These are phyloP conservation scores for Drosophila mimetica DNA, from an alignment of 2,888 invertebrate species.

Conservation along the genomic window DNA sequence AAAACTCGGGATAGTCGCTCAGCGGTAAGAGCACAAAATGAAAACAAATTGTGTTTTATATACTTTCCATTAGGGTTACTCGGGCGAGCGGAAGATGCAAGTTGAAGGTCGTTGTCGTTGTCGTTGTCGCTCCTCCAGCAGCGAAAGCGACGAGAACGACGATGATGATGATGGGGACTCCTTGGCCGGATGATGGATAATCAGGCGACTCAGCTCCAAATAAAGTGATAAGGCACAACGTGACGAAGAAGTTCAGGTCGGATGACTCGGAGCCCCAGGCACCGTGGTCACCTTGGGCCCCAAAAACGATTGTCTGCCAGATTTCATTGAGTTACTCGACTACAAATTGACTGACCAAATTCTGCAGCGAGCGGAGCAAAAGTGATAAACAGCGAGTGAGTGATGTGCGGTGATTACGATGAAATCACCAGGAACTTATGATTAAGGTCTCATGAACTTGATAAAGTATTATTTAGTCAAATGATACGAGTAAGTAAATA, in stretches of 20 bases:
- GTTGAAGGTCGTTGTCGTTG: conserved; percentile 23
- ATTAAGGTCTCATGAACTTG: not conserved
- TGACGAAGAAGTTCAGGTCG: conserved; percentile 23
- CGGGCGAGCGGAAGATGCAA: conserved; percentile 10
- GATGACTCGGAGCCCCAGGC: conserved; percentile 11
- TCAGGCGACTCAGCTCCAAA: conserved; percentile 33
- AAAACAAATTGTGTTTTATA: conserved; percentile 69
- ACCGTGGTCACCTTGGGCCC: conserved; percentile 5
- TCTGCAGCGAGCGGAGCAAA: not conserved
- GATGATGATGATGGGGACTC: conserved; percentile 14
- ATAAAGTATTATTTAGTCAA: not conserved
- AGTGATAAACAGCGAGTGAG: not conserved
- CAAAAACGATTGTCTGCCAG: not conserved
- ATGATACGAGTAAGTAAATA: not conserved
- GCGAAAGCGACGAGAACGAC: not conserved
- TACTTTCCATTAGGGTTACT: conserved; percentile 54
- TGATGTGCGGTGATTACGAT: conserved; percentile 2
- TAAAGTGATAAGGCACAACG: conserved; percentile 33
- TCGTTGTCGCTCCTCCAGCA: too few species aligned
- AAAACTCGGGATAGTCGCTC: conserved; percentile 50
- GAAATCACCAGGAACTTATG: not conserved
- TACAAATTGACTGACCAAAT: conserved; percentile 14
- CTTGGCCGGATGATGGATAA: conserved; percentile 35
- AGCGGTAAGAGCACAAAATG: conserved; percentile 54
- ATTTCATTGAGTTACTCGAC: conserved; percentile 18